Evolutionary conservation across 2,888 invertebrate genomes (phyloP).

Genomic region (Falcaria lacertinaria): DNA sequence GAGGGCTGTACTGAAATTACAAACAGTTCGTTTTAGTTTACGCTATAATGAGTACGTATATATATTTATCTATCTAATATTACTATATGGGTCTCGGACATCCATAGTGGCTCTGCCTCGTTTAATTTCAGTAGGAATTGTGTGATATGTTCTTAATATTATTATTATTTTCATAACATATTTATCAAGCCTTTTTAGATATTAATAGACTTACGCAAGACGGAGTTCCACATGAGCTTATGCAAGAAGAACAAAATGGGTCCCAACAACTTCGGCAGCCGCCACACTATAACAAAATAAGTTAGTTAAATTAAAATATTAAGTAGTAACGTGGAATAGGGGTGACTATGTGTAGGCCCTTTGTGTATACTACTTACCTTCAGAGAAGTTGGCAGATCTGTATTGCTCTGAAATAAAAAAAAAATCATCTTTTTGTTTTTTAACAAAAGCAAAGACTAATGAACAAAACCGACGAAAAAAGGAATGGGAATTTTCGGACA

Average conservation of each 20-base stretch:
- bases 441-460: no score
- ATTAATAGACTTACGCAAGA: slow-evolving; percentile 24
- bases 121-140: no score
- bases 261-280: slow-evolving; percentile 39
- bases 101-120: no score
- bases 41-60: not conserved
- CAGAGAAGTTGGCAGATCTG: slow-evolving; percentile 54
- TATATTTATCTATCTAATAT: not conserved
- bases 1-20: slow-evolving; percentile 18
- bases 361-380: slow-evolving; percentile 44
- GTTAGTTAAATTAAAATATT: not conserved
- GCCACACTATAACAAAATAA: slow-evolving; percentile 32
- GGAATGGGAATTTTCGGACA: no score
- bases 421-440: not conserved
- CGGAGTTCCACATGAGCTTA: slow-evolving; percentile 15
- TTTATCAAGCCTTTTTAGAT: no score
- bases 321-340: no score
- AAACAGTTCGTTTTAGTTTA: not conserved
- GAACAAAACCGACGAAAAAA: no score
- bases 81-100: no score
- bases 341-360: no score
- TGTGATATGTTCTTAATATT: no score
- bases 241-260: slow-evolving; percentile 25
- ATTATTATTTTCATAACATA: no score
- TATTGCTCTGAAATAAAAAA: slow-evolving; percentile 54